Base-by-base conservation (phyloP, 1,140 invertebrate genomes). In the Drosophila suzukii region DNA sequence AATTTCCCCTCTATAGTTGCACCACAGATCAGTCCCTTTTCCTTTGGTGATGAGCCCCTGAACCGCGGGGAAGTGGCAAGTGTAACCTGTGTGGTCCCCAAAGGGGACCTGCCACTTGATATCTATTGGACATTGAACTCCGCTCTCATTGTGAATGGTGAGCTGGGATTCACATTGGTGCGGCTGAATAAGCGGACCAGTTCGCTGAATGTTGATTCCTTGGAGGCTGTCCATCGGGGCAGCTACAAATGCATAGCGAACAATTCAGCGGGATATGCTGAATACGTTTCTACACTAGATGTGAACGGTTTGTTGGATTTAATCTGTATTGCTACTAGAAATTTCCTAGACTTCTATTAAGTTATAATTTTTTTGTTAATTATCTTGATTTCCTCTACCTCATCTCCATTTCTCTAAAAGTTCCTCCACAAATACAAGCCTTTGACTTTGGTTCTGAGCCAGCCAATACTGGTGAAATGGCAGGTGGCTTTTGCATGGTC, bases 221-320 rank as follows among this genome's bases (percentile, higher is more conserved):
- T 96, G 8, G 94, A 94, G 67, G 94, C 95, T 12, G 92, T 93
- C 61, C 95, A 96, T 92, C 93, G 94, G 60, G 95, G 95, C 62
- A 94, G 95, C 78, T 97, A 96, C 82, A 96, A 95, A 3, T 97
- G 96, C 86, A 93, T 93, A 63, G 94, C 94, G 7, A 93, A 93
- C 89, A 96, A 96, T 90, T 92, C 91, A 57, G 96, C 95, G 17
- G 95, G 95, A 27, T 93, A 91, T 44, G 93, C 93, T 13, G 94
- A 94, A 75, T 94, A 94, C 77, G 93, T 93, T 4, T 93, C 94
- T 15, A 91, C 92, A 71, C 91, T 96, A 59, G 93, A 94, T 75
- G 94, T 96, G 66, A 95, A 95, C 92, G 94, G 94, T 94, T 94
- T 66, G 85, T 91, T 47, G 7, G 7, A 49, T 27, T 11, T 51